Conservation (phyloP, 2,113 vertebrate genomes). For the Rhinolophus ferrumequinum region DNA sequence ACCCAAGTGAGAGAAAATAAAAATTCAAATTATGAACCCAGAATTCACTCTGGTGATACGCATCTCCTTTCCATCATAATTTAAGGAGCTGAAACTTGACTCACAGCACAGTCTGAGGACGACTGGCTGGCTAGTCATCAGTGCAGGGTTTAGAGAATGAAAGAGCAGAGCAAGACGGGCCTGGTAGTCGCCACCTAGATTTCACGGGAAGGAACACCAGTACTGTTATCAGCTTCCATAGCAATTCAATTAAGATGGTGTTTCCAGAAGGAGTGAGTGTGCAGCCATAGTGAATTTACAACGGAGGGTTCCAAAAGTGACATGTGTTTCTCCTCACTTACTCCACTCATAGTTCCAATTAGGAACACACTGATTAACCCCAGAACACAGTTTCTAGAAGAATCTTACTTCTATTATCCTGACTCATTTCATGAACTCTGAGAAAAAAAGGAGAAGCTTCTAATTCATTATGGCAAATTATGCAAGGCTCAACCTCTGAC, state of each 20-base stretch:
- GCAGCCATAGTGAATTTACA: slow-evolving; percentile 23
- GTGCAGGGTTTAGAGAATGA: not conserved
- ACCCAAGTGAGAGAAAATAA: not conserved
- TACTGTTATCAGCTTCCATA: not conserved
- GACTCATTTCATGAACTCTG: slow-evolving; percentile 60
- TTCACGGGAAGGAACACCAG: not conserved
- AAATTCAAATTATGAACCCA: not conserved
- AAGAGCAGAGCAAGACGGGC: not conserved
- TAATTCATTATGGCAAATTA: slow-evolving; percentile 67
- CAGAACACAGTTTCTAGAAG: slow-evolving; percentile 56
- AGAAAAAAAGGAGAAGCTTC: slow-evolving; percentile 50
- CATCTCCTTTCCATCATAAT: not conserved
- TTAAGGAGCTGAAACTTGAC: not conserved
- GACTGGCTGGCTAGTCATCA: not conserved
- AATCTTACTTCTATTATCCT: slow-evolving; percentile 65
- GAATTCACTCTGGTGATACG: not conserved
- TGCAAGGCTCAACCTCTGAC: slow-evolving; percentile 33
- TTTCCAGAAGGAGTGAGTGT: slow-evolving; percentile 42
- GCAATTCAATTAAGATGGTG: slow-evolving; percentile 24
- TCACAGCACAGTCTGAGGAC: not conserved
- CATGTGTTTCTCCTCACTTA: slow-evolving; percentile 68
- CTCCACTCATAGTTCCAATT: slow-evolving; percentile 61
- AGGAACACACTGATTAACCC: slow-evolving; percentile 64
- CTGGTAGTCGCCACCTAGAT: not conserved
- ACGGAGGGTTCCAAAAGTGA: slow-evolving; percentile 60